Evolutionary conservation across 35 echinoderm and acorn worm genomes (phyloP).

Genomic region (Ophioderma brevispina): DNA sequence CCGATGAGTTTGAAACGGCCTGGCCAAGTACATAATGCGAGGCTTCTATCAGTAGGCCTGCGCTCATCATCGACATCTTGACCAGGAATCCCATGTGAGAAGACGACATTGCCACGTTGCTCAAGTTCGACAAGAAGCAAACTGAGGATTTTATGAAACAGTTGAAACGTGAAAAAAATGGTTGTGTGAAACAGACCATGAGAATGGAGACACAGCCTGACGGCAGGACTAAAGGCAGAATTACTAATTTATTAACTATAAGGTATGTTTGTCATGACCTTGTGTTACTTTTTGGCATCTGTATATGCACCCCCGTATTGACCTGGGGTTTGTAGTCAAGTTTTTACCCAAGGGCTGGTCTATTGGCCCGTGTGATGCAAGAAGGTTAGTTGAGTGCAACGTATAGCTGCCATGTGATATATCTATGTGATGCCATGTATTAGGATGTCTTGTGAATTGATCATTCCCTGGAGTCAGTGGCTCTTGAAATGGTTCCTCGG

Average conservation of each 20-base stretch:
- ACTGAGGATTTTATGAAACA: constrained; percentile 74
- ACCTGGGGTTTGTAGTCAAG: too few species aligned
- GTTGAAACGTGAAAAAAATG: constrained; percentile 88
- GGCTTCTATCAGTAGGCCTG: constrained; percentile 85
- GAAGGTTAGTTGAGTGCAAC: too few species aligned
- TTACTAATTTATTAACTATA: constrained; percentile 99
- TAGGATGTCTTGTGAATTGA: too few species aligned
- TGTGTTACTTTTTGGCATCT: too few species aligned
- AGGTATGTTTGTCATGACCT: too few species aligned
- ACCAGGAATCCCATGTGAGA: constrained; percentile 88
- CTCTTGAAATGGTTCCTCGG: too few species aligned
- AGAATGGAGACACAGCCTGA: constrained; percentile 92
- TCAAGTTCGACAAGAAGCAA: constrained; percentile 99
- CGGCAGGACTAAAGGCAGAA: constrained; percentile 87
- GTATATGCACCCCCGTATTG: too few species aligned
- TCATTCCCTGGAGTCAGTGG: too few species aligned
- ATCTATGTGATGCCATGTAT: too few species aligned
- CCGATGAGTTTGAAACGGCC: constrained; percentile 88
- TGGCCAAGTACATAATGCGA: constrained; percentile 90
- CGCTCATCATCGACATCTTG: constrained; percentile 86
- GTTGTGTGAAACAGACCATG: constrained; percentile 88
- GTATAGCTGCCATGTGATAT: too few species aligned
- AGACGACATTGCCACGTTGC: constrained; percentile 75
- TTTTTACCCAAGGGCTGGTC: too few species aligned
- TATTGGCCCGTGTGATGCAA: too few species aligned